Evolutionary conservation across 2,113 vertebrate species (phyloP), one percentile per base, ranked within the genome.

Genomic region (Scomber scombrus): DNA sequence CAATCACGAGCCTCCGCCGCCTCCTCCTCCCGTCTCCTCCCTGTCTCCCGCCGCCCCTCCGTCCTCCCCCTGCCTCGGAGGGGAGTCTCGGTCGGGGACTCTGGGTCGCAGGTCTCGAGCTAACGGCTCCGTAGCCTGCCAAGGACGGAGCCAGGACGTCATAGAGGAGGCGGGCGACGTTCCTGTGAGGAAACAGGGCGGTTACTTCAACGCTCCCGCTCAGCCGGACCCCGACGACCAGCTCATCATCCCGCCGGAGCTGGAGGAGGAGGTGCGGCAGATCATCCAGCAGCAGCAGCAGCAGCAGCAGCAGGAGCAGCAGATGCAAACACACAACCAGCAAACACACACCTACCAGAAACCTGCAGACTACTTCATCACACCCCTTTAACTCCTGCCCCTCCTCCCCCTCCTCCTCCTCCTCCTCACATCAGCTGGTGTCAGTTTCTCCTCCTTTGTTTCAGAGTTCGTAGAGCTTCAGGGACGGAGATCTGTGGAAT

Each of bases 241-340:
- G 94, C 97, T 99, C 52, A 98, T 99, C 91, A 96, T 99, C 79
- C 98, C 98, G 0, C 98, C 98, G 0, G 98, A 99, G 93, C 96
- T 99, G 34, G 98, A 99, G 85, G 98, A 99, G 80, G 98, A 99
- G 71, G 97, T 99, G 16, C 97, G 96, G 70, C 97, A 98, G 92
- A 97, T 99, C 67, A 99, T 99, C 94, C 98, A 97, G 71, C 97
- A 98, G 75, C 97, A 98, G 83, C 97, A 95, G 69, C 96, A 86
- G 31, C 96, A 80, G 13, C 54, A 95, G 83, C 97, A 95, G 69
- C 96, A 86, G 31, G 95, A 80, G 13, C 54, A 95, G 31, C 94
- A 93, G 0, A 73, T 81, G 31, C 92, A 91, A 63, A 71, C 72
- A 0, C 92, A 84, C 88, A 93, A 84, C 96, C 93, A 86, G 91